phyloP scores from a whole-genome alignment of 2,888 invertebrate species.

The Nomada fabriciana region DNA sequence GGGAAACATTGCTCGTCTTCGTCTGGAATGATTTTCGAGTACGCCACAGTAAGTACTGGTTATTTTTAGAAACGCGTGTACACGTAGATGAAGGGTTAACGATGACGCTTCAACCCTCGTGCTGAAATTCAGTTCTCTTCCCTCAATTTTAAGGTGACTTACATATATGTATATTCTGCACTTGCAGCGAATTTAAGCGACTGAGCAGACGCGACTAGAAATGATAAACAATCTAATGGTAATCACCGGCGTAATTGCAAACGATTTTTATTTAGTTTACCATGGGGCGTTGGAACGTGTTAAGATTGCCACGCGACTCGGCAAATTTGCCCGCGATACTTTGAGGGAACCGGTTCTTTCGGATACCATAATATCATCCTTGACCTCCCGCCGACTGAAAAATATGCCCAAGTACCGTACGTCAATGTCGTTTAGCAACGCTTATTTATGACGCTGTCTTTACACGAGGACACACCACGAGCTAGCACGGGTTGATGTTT shows the following conservation, averaged over 20 bases:
- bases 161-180: too few species aligned
- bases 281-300: background rate
- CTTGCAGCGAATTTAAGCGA: background rate
- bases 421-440: conserved; percentile 14
- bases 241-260: conserved; percentile 4
- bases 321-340: conserved; percentile 46
- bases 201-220: too few species aligned
- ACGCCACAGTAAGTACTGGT: too few species aligned
- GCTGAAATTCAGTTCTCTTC: too few species aligned
- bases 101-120: too few species aligned
- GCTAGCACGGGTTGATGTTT: background rate
- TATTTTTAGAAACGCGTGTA: too few species aligned
- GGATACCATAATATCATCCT: conserved; percentile 49
- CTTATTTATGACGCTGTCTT: conserved; percentile 37
- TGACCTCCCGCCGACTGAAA: conserved; percentile 48
- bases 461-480: background rate
- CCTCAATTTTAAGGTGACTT: too few species aligned
- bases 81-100: too few species aligned
- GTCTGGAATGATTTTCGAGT: too few species aligned
- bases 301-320: conserved; percentile 30
- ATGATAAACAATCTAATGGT: too few species aligned
- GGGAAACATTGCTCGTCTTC: background rate
- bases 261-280: background rate
- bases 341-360: conserved; percentile 54
- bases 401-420: conserved; percentile 48